Evolutionary conservation across 2,888 invertebrate species (phyloP).

Genomic region (Epinotia bilunana): DNA sequence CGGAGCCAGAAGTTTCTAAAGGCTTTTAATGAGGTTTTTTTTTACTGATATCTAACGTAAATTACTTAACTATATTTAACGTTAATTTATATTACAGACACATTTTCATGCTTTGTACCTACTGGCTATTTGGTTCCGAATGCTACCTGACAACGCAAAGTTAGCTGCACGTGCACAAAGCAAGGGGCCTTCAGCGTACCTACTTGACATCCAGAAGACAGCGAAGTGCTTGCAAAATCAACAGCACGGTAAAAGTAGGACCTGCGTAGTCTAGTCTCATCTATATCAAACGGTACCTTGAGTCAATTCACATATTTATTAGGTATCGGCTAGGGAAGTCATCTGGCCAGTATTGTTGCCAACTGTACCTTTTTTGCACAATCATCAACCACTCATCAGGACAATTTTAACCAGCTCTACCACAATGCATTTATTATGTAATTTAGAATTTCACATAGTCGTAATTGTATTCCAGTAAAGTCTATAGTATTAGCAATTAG

Average conservation of each 20-base stretch:
- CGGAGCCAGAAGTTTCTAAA: too few relatives aligned
- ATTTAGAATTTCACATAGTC: background rate
- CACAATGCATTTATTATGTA: background rate
- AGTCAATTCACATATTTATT: background rate
- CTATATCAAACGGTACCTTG: background rate
- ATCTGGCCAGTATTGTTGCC: background rate
- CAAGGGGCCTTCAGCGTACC: background rate
- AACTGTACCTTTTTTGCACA: background rate
- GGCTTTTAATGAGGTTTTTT: too few relatives aligned
- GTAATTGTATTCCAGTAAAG: constrained; percentile 6
- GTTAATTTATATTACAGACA: background rate
- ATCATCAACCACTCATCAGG: background rate
- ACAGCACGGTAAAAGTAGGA: constrained; percentile 10
- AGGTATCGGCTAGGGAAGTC: background rate
- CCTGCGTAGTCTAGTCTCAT: background rate
- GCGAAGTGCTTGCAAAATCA: constrained; percentile 14
- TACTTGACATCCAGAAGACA: constrained; percentile 6
- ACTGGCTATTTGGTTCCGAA: background rate
- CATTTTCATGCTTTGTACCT: background rate
- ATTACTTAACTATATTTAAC: background rate
- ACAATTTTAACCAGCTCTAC: background rate
- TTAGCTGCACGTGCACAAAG: background rate
- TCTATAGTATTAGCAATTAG: background rate
- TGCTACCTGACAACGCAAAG: background rate
- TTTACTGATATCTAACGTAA: too few relatives aligned